Percentiles rank a stretch among this genome's conserved stretches.
Evolutionary conservation across 2,113 vertebrate genomes (phyloP).

Genomic region (Xiphias gladius): DNA sequence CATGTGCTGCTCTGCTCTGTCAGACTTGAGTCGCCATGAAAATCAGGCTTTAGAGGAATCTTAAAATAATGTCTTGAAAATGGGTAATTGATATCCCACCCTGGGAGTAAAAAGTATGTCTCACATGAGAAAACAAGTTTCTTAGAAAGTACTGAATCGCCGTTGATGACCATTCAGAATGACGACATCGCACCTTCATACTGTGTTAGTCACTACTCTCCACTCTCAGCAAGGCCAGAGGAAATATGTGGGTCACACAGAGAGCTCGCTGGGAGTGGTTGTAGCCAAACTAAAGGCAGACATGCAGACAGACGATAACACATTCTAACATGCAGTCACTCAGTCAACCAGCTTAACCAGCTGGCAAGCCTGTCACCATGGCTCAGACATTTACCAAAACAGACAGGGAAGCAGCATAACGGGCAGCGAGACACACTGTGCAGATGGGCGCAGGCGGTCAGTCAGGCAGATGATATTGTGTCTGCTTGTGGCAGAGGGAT

Average conservation of each 20-base stretch:
- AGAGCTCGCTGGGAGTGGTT: neutral
- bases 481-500: slow-evolving; percentile 29
- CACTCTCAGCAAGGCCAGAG: slow-evolving; percentile 30
- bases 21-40: slow-evolving; percentile 31
- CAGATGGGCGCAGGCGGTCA: slow-evolving; percentile 38
- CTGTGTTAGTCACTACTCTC: slow-evolving; percentile 23
- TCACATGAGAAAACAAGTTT: slow-evolving; percentile 17
- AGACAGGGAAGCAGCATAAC: slow-evolving; percentile 44
- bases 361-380: slow-evolving; percentile 49
- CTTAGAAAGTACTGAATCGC: slow-evolving; percentile 25
- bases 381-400: slow-evolving; percentile 44
- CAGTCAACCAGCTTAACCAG: slow-evolving; percentile 63
- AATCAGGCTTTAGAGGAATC: slow-evolving; percentile 22
- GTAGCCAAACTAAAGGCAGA: slow-evolving; percentile 38
- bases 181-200: slow-evolving; percentile 12
- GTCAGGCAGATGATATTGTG: slow-evolving; percentile 61
- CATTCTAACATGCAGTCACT: slow-evolving; percentile 42
- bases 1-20: slow-evolving; percentile 33
- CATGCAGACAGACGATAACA: slow-evolving; percentile 39
- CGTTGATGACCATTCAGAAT: slow-evolving; percentile 10
- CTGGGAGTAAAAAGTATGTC: neutral
- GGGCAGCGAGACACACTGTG: neutral
- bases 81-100: neutral
- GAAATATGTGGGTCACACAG: slow-evolving; percentile 48
- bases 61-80: slow-evolving; percentile 14